Conservation (phyloP, 2,113 vertebrate species). For the Gymnogyps californianus region DNA sequence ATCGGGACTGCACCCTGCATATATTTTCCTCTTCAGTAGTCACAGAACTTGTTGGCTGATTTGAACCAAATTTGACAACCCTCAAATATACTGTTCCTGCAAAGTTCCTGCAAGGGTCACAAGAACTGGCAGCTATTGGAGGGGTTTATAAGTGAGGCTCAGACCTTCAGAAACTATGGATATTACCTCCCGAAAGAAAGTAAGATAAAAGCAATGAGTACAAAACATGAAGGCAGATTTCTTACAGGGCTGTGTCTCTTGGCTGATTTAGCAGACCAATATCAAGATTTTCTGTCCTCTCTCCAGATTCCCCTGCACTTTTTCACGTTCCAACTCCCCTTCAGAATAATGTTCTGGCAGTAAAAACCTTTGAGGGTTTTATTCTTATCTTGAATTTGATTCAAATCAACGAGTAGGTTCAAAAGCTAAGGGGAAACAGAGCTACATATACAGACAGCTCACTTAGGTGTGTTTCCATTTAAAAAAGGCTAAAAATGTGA, state of each 20-base stretch:
- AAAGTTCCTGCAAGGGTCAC: background rate
- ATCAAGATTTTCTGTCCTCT: background rate
- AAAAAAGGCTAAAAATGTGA: background rate
- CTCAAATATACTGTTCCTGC: background rate
- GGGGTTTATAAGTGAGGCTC: background rate
- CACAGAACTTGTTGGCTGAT: background rate
- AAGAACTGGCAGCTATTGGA: background rate
- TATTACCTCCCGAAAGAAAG: background rate
- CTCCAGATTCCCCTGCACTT: background rate
- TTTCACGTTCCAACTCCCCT: background rate
- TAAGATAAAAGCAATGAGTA: background rate
- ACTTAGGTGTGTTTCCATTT: background rate
- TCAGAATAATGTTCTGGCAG: background rate
- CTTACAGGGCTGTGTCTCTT: background rate
- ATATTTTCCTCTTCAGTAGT: background rate
- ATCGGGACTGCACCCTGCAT: background rate
- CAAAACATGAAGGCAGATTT: background rate
- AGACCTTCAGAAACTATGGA: background rate
- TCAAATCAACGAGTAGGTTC: background rate
- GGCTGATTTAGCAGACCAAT: background rate
- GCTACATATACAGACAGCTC: background rate
- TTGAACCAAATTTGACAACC: background rate
- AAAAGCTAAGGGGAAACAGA: background rate
- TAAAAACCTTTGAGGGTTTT: background rate
- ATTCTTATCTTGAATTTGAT: background rate